phyloP scores from a whole-genome alignment of 1,140 invertebrate species.

The Drosophila sucinea region DNA sequence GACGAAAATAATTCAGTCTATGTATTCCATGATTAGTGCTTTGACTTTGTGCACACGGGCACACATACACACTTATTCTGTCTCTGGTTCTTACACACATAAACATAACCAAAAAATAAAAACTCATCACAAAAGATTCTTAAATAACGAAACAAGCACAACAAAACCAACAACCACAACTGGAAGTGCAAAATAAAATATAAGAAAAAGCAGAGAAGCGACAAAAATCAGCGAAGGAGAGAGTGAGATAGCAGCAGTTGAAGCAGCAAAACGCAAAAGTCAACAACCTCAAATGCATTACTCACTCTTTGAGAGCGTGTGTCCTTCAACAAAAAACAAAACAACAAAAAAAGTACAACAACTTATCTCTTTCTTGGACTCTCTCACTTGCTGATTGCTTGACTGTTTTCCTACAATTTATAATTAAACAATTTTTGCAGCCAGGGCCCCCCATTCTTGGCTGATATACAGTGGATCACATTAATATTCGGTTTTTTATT shows the following conservation, averaged over 20 bases:
- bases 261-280: conserved; percentile 51
- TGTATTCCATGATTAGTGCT: conserved; percentile 14
- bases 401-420: conserved; percentile 73
- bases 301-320: conserved; percentile 82
- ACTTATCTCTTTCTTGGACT: conserved; percentile 67
- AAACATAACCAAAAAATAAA: conserved; percentile 65
- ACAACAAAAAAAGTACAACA: neutral
- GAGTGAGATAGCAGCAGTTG: conserved; percentile 18
- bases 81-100: neutral
- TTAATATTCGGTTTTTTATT: too few species aligned
- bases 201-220: conserved; percentile 18
- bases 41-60: conserved; percentile 70
- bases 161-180: conserved; percentile 43
- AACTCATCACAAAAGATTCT: conserved; percentile 76
- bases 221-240: conserved; percentile 27
- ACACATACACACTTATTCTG: conserved; percentile 6
- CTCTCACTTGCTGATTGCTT: conserved; percentile 24
- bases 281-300: conserved; percentile 82
- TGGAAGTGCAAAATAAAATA: conserved; percentile 68
- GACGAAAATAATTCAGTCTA: too few species aligned
- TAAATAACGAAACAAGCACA: conserved; percentile 14
- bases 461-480: too few species aligned
- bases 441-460: neutral
- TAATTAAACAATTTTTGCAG: conserved; percentile 79
- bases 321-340: conserved; percentile 76